Evolutionary conservation across 2,113 vertebrate species (phyloP).

Genomic region (Oryzias woworae): DNA sequence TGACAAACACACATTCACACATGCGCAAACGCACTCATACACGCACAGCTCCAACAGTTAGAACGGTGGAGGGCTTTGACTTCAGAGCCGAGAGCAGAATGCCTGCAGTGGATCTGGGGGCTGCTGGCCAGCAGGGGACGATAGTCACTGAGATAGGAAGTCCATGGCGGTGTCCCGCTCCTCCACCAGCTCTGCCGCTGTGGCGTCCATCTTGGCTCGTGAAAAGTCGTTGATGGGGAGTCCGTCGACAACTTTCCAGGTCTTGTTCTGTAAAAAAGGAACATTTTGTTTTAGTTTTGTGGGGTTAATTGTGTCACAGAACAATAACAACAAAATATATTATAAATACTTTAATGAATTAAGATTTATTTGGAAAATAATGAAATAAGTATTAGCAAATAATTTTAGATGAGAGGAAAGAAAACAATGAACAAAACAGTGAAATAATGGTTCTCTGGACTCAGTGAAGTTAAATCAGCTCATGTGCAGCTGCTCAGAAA

Average conservation of each 20-base stretch:
- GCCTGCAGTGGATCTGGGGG: slow-evolving; percentile 62
- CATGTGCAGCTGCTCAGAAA: too few relatives aligned
- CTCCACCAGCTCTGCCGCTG: slow-evolving; percentile 89
- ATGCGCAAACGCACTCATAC: neutral
- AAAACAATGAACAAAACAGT: too few relatives aligned
- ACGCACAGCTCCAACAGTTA: slow-evolving; percentile 20
- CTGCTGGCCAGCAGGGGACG: slow-evolving; percentile 10
- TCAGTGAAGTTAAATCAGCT: too few relatives aligned
- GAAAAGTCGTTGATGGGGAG: slow-evolving; percentile 93
- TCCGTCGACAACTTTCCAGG: slow-evolving; percentile 91
- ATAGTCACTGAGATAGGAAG: slow-evolving; percentile 90
- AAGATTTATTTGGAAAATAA: too few relatives aligned
- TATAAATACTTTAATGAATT: too few relatives aligned
- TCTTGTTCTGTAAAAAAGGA: slow-evolving; percentile 81
- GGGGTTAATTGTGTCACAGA: too few relatives aligned
- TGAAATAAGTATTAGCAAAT: too few relatives aligned
- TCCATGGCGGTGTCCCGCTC: slow-evolving; percentile 91
- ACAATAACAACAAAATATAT: too few relatives aligned
- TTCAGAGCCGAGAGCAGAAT: slow-evolving; percentile 83
- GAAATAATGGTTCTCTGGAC: too few relatives aligned
- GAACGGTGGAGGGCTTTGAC: slow-evolving; percentile 33
- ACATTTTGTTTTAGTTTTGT: too few relatives aligned
- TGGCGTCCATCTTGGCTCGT: slow-evolving; percentile 91
- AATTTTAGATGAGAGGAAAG: too few relatives aligned
- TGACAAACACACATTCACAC: slow-evolving; percentile 25